These are phyloP conservation scores for Tylochromis polylepis DNA, from an alignment of 2,113 vertebrate species.

Conservation along the genomic window DNA sequence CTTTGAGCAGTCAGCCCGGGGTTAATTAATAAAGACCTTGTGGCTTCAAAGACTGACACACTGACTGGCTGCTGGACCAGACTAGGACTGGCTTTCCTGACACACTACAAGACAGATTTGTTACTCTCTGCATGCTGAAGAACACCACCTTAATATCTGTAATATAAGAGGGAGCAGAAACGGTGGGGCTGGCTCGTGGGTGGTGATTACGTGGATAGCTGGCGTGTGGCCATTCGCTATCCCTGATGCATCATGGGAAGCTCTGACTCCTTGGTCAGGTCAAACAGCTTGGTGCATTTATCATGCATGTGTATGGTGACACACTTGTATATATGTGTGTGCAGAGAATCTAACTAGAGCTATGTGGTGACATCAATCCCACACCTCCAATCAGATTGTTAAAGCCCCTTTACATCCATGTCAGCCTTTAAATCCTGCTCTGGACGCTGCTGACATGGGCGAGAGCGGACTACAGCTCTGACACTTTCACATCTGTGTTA, in stretches of 20 bases:
- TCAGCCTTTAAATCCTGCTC: slow-evolving; percentile 16
- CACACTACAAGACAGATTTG: neutral
- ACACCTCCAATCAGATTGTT: slow-evolving; percentile 1
- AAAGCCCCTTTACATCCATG: slow-evolving; percentile 23
- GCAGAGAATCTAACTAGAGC: neutral
- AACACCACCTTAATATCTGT: neutral
- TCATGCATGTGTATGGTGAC: neutral
- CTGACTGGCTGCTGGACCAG: neutral
- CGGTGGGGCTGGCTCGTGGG: neutral
- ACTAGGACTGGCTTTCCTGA: neutral
- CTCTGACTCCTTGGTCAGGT: neutral
- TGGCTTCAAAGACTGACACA: slow-evolving; percentile 68
- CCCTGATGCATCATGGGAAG: neutral
- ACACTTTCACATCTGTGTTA: neutral
- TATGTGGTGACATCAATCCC: neutral
- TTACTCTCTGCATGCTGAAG: neutral
- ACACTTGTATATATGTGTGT: neutral
- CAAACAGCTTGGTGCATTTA: neutral
- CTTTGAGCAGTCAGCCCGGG: slow-evolving; percentile 71
- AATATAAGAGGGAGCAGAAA: neutral
- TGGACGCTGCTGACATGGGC: slow-evolving; percentile 9
- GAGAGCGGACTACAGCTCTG: neutral
- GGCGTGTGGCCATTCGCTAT: neutral
- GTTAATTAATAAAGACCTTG: slow-evolving; percentile 85
- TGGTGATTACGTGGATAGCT: neutral